Evolutionary conservation across 2,113 vertebrate species (phyloP).

Genomic region (Copsychus sechellarum): DNA sequence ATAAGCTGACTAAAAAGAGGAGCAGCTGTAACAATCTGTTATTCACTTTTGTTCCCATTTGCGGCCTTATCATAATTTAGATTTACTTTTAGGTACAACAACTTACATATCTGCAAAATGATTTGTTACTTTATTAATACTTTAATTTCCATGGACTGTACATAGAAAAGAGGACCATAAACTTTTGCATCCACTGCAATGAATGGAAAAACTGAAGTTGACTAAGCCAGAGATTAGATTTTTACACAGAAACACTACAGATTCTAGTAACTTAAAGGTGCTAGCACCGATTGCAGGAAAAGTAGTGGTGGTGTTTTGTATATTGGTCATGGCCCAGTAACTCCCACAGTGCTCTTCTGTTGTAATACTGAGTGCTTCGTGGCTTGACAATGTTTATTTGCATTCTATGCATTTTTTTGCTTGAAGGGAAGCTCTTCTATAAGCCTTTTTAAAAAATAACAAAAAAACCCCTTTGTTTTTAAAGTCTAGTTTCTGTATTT

Average conservation of each 20-base stretch:
- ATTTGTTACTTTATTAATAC: not conserved
- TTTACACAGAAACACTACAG: not conserved
- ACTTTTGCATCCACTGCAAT: not conserved
- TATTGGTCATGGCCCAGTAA: conserved; percentile 3
- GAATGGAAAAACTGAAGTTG: not conserved
- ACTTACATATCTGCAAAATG: not conserved
- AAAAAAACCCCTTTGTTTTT: not conserved
- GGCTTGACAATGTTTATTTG: conserved; percentile 43
- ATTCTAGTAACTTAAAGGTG: not conserved
- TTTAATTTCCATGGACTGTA: not conserved
- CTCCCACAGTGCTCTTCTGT: not conserved
- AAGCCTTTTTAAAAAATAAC: not conserved
- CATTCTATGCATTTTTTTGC: conserved; percentile 22
- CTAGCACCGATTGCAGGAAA: not conserved
- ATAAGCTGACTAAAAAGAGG: not conserved
- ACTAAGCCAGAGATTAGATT: not conserved
- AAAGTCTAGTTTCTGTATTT: conserved; percentile 4
- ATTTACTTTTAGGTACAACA: not conserved
- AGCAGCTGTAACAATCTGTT: not conserved
- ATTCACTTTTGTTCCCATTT: not conserved
- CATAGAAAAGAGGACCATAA: not conserved
- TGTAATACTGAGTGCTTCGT: conserved; percentile 1
- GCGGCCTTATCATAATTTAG: not conserved
- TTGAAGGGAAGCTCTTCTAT: not conserved
- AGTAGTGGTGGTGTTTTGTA: conserved; percentile 4